A percentile compares a stretch with the other conserved stretches of the same genome.
Conservation (phyloP, 2,888 invertebrate species). For the Andrena fulva region DNA sequence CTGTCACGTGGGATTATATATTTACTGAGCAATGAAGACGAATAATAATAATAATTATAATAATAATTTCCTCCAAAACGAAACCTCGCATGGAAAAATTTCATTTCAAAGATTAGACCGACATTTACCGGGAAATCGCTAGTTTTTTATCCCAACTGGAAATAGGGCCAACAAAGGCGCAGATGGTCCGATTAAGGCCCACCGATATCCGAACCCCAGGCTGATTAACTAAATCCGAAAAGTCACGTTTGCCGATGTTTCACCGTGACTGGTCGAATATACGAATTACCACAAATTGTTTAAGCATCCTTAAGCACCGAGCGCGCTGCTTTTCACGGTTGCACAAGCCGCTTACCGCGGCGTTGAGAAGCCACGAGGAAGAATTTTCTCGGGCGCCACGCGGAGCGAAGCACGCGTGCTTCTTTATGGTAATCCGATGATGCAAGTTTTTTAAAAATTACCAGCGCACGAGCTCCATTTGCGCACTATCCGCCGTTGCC, state of each 20-base stretch:
- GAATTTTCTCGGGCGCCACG: background rate
- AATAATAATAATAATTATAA: too few species aligned
- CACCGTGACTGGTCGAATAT: background rate
- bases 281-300: background rate
- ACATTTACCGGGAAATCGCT: too few species aligned
- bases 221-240: too few species aligned
- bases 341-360: slow-evolving; percentile 5
- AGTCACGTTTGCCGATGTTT: background rate
- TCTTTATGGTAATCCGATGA: slow-evolving; percentile 47
- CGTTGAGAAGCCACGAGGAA: background rate
- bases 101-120: too few species aligned
- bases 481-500: background rate
- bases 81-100: too few species aligned
- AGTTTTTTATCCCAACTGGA: too few species aligned
- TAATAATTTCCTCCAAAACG: too few species aligned
- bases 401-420: background rate
- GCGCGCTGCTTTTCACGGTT: slow-evolving; percentile 10
- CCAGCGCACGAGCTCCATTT: background rate
- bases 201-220: too few species aligned
- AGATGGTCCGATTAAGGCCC: too few species aligned
- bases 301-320: slow-evolving; percentile 3
- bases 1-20: too few species aligned
- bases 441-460: slow-evolving; percentile 57
- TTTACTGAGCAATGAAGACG: too few species aligned
- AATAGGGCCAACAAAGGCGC: too few species aligned